Evolutionary conservation across 2,113 vertebrate genomes (phyloP).

Genomic region (Climacteris rufus): DNA sequence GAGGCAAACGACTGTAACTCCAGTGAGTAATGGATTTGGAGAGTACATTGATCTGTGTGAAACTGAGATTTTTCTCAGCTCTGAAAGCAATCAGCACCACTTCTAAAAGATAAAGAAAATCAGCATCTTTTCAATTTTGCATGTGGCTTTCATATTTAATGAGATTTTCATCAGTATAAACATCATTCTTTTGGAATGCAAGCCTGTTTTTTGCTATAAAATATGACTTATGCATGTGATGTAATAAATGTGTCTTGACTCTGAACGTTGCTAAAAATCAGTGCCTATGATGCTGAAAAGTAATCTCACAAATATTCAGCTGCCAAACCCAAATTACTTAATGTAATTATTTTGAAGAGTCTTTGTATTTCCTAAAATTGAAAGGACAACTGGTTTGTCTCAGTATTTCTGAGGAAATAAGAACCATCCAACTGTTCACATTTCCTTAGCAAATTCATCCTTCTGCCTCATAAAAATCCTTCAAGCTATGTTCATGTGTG

Average conservation of each 20-base stretch:
- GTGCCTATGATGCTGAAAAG: background rate
- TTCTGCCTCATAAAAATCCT: background rate
- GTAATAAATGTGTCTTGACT: background rate
- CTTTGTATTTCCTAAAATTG: background rate
- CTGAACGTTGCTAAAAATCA: background rate
- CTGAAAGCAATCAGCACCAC: background rate
- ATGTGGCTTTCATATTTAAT: background rate
- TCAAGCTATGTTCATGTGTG: background rate
- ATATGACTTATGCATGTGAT: background rate
- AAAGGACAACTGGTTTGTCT: background rate
- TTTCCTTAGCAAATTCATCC: background rate
- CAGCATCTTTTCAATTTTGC: background rate
- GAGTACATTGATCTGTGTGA: background rate
- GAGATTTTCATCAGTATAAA: background rate
- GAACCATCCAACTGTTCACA: background rate
- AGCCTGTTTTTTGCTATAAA: background rate
- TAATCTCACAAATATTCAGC: background rate
- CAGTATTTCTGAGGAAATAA: background rate
- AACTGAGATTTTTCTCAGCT: background rate
- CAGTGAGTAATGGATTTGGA: background rate
- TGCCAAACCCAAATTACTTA: background rate
- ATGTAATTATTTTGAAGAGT: background rate
- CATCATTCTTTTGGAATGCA: background rate
- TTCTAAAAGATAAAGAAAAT: background rate
- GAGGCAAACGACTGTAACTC: background rate